A percentile compares a stretch with the other conserved stretches of the same genome.
These are phyloP conservation scores for Artemia sinica DNA, from an alignment of 2,888 invertebrate genomes.

Conservation along the genomic window DNA sequence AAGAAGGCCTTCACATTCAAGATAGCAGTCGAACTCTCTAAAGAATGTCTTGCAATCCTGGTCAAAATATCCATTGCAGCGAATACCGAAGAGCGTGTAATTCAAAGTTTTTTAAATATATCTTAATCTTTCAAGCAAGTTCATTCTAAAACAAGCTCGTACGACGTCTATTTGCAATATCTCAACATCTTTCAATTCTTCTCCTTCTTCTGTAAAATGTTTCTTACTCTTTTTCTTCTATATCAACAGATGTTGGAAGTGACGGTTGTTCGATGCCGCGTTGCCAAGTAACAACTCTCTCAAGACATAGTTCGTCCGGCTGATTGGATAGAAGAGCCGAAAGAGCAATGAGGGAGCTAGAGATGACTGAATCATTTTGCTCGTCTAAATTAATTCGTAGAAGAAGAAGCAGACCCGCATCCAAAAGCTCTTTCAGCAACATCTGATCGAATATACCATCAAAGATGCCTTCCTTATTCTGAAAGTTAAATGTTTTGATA, in stretches of 20 bases:
- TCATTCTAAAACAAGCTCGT: conserved; percentile 47
- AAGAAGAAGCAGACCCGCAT: conserved; percentile 57
- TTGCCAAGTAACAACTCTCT: conserved; percentile 30
- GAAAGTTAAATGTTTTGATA: background rate
- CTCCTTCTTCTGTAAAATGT: conserved; percentile 38
- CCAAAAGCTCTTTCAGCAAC: conserved; percentile 37
- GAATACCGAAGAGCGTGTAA: conserved; percentile 54
- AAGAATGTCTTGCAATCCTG: conserved; percentile 59
- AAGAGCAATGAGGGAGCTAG: conserved; percentile 56
- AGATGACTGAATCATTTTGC: conserved; percentile 49
- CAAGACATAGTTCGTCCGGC: conserved; percentile 44
- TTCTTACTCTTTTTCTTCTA: conserved; percentile 26
- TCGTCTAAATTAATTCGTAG: conserved; percentile 73
- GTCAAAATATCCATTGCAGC: conserved; percentile 60
- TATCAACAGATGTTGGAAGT: conserved; percentile 31
- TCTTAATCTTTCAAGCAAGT: conserved; percentile 53
- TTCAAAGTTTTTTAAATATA: conserved; percentile 53
- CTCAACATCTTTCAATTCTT: conserved; percentile 66
- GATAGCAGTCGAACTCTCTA: conserved; percentile 45
- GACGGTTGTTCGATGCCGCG: conserved; percentile 39
- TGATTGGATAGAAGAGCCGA: conserved; percentile 54
- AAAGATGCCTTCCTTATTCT: conserved; percentile 46
- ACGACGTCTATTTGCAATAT: conserved; percentile 32
- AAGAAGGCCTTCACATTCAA: conserved; percentile 45
- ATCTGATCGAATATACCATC: conserved; percentile 55